Evolutionary conservation across 2,888 invertebrate genomes (phyloP).

Genomic region (Ennomos fuscantarius): DNA sequence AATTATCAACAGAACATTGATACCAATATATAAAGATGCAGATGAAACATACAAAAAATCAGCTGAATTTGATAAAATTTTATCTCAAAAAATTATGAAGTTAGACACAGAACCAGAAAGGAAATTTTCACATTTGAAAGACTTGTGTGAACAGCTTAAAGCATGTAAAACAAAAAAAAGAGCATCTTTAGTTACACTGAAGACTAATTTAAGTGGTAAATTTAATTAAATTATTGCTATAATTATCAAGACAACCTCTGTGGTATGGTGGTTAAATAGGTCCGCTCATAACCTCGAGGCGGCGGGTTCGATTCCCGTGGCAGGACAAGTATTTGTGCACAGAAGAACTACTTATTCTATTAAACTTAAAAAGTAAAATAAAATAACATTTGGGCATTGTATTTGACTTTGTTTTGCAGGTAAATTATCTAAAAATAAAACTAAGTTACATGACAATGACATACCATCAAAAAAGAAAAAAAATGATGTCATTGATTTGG

Average conservation of each 20-base stretch:
- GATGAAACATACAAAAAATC: slow-evolving; percentile 52
- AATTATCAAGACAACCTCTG: too few species aligned
- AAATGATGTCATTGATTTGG: slow-evolving; percentile 44
- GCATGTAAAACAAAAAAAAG: slow-evolving; percentile 47
- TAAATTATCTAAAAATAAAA: background rate
- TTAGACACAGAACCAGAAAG: slow-evolving; percentile 50
- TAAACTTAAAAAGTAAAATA: too few species aligned
- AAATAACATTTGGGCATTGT: too few species aligned
- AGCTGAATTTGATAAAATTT: slow-evolving; percentile 42
- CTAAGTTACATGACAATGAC: slow-evolving; percentile 18
- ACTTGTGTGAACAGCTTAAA: slow-evolving; percentile 56
- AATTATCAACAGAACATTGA: slow-evolving; percentile 54
- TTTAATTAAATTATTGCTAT: background rate
- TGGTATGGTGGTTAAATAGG: too few species aligned
- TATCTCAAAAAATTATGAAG: slow-evolving; percentile 43
- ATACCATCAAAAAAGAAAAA: slow-evolving; percentile 36
- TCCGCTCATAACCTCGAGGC: too few species aligned
- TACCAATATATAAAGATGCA: slow-evolving; percentile 50
- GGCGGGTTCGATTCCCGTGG: too few species aligned
- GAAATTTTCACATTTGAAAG: slow-evolving; percentile 61
- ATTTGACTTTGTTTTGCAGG: slow-evolving; percentile 7
- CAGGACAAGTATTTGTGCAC: too few species aligned
- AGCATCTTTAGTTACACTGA: slow-evolving; percentile 53
- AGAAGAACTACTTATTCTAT: too few species aligned
- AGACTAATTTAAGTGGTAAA: slow-evolving; percentile 22